Evolutionary conservation across 1,140 invertebrate genomes (phyloP).

Genomic region (Spodoptera litura): DNA sequence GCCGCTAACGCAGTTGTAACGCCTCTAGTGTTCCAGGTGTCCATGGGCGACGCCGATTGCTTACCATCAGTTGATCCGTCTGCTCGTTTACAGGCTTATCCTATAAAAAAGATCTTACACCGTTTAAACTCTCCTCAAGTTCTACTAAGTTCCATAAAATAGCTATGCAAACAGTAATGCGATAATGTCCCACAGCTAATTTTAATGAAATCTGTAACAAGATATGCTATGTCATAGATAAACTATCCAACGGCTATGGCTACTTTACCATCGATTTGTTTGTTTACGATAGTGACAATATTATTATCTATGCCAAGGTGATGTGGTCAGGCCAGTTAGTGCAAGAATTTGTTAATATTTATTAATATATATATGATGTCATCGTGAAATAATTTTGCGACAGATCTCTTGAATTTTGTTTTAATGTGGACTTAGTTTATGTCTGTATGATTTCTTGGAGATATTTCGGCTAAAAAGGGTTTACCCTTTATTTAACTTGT

Average conservation of each 20-base stretch:
- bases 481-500: too few species aligned
- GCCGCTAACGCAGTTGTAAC: too few species aligned
- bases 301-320: conserved; percentile 30
- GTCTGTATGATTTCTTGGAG: too few species aligned
- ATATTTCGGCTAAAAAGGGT: too few species aligned
- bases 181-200: too few species aligned
- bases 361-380: conserved; percentile 9
- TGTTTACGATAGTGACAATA: conserved; percentile 29
- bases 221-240: neutral
- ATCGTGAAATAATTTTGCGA: conserved; percentile 1
- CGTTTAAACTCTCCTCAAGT: neutral
- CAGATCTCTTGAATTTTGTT: neutral
- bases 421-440: neutral
- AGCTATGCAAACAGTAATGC: too few species aligned
- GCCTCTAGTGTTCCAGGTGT: too few species aligned
- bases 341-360: neutral
- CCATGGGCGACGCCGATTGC: too few species aligned
- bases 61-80: too few species aligned
- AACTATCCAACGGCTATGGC: neutral
- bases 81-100: too few species aligned
- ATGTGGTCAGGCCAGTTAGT: neutral
- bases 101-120: too few species aligned
- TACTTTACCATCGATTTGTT: conserved; percentile 24
- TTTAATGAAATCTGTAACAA: too few species aligned
- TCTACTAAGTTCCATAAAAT: neutral